Percentiles rank a stretch among this genome's conserved stretches.
Evolutionary conservation across 2,113 vertebrate genomes (phyloP).

Genomic region (Zosterops pallidus): DNA sequence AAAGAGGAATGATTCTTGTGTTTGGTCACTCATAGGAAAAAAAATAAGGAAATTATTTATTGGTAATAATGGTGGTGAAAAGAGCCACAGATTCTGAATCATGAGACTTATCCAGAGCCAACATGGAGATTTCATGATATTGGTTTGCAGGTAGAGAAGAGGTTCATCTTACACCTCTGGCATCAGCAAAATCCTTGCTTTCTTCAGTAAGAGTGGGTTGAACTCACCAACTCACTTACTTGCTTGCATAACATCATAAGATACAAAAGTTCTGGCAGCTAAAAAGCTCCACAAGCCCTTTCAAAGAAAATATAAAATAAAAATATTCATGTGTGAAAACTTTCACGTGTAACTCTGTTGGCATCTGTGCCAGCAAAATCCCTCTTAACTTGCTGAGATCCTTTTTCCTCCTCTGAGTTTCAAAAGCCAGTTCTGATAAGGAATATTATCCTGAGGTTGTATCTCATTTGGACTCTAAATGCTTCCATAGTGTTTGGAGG

Average conservation of each 20-base stretch:
- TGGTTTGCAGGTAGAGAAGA: neutral
- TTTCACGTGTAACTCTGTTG: neutral
- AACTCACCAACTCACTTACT: neutral
- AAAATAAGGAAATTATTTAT: neutral
- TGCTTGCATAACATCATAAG: neutral
- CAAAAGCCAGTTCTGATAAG: neutral
- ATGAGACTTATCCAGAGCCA: neutral
- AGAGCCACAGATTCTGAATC: neutral
- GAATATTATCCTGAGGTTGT: neutral
- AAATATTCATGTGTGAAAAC: fast-evolving
- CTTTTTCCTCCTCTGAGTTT: neutral
- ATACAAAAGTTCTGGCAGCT: neutral
- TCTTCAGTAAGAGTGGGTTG: neutral
- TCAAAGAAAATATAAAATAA: neutral
- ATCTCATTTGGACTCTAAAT: neutral
- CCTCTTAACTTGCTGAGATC: neutral
- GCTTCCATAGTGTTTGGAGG: neutral
- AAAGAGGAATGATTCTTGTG: neutral
- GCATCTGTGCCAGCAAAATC: neutral
- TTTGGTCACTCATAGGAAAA: neutral
- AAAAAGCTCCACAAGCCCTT: fast-evolving
- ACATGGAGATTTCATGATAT: neutral
- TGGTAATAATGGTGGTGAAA: neutral
- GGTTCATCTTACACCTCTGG: neutral
- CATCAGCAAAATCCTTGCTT: neutral